Percentiles rank a stretch among this genome's conserved stretches.
Evolutionary conservation across 2,113 vertebrate species (phyloP).

Genomic region (Ammodytes dubius): DNA sequence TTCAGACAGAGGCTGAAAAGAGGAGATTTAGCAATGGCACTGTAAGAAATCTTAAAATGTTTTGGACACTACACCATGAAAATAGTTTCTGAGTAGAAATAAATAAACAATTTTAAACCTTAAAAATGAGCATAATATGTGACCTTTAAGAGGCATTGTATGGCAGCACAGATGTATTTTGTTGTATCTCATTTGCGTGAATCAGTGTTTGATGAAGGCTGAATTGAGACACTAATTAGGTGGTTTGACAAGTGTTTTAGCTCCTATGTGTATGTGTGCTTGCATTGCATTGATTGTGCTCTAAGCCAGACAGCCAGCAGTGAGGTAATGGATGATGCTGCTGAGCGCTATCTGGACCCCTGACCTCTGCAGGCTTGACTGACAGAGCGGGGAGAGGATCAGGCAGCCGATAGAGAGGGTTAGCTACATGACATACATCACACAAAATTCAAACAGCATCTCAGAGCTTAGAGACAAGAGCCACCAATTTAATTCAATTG

Average conservation of each 20-base stretch:
- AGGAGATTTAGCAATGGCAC: too few relatives aligned
- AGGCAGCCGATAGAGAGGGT: conserved; percentile 41
- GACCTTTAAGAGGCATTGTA: not conserved
- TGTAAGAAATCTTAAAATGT: too few relatives aligned
- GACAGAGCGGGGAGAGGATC: conserved; percentile 58
- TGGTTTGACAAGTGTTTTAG: conserved; percentile 30
- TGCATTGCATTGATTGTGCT: conserved; percentile 43
- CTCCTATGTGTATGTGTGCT: conserved; percentile 12
- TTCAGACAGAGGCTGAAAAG: too few relatives aligned
- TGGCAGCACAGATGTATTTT: not conserved
- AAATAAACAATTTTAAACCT: too few relatives aligned
- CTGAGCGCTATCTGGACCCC: conserved; percentile 56
- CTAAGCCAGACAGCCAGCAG: conserved; percentile 33
- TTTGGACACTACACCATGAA: too few relatives aligned
- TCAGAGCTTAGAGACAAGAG: conserved; percentile 50
- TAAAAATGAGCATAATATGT: too few relatives aligned
- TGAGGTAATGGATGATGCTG: conserved; percentile 66
- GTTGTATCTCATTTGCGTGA: conserved; percentile 17
- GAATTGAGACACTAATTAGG: conserved; percentile 27
- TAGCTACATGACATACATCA: conserved; percentile 39
- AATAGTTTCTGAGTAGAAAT: too few relatives aligned
- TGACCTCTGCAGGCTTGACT: conserved; percentile 58
- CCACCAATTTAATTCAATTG: conserved; percentile 58
- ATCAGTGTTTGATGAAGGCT: conserved; percentile 21
- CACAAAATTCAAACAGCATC: conserved; percentile 39